Conservation (phyloP, 2,888 invertebrate species). For the Bellardia pandia region DNA sequence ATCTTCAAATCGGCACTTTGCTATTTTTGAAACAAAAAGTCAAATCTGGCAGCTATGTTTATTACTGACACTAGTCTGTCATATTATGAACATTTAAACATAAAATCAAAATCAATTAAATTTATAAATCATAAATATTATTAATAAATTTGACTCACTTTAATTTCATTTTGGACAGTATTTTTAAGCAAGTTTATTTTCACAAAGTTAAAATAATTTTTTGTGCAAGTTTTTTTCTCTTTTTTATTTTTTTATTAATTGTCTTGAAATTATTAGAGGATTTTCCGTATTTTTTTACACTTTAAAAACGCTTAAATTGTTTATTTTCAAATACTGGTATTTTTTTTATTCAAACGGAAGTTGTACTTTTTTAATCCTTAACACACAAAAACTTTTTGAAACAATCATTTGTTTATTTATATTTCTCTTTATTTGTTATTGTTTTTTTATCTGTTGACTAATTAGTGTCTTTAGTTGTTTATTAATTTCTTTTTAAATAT, state of each 20-base stretch:
- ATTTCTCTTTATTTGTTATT: neutral
- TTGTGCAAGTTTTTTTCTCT: neutral
- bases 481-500: neutral
- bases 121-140: neutral
- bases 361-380: neutral
- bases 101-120: no score
- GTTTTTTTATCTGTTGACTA: neutral
- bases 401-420: neutral
- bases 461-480: neutral
- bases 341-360: slow-evolving; percentile 16
- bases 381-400: neutral
- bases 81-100: no score
- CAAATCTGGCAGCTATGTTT: no score
- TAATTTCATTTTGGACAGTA: slow-evolving; percentile 79
- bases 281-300: slow-evolving; percentile 26
- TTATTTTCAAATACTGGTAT: neutral
- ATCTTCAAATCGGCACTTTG: no score
- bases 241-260: neutral
- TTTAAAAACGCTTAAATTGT: slow-evolving; percentile 9
- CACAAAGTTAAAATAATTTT: neutral
- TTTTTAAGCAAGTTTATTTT: slow-evolving; percentile 74
- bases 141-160: slow-evolving; percentile 75
- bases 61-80: no score
- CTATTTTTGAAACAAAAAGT: no score
- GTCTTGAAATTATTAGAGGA: slow-evolving; percentile 8